phyloP scores from a whole-genome alignment of 2,888 invertebrate species.

The Drosophila austrosaltans region DNA sequence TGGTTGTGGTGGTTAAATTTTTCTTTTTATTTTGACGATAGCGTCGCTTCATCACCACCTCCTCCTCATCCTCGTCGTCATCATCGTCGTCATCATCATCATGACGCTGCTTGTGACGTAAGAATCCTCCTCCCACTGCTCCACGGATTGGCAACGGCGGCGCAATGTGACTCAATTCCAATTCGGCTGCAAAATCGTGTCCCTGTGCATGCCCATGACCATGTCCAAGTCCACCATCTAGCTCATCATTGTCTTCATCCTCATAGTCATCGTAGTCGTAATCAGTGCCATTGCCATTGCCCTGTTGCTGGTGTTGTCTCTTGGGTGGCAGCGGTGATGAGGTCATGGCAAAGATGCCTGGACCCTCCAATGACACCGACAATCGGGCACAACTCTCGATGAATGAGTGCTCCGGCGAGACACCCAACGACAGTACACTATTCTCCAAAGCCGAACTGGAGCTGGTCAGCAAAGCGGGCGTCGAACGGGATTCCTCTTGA shows the following conservation, averaged over 20 bases:
- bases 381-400: slow-evolving; percentile 93
- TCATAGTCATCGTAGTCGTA: slow-evolving; percentile 74
- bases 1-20: slow-evolving; percentile 46
- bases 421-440: slow-evolving; percentile 88
- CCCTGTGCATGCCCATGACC: slow-evolving; percentile 17
- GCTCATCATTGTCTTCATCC: slow-evolving; percentile 70
- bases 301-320: slow-evolving; percentile 40
- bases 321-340: slow-evolving; percentile 86
- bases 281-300: slow-evolving; percentile 70
- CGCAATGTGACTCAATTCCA: slow-evolving; percentile 71
- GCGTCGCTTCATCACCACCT: slow-evolving; percentile 77
- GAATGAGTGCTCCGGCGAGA: slow-evolving; percentile 93
- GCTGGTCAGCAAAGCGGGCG: slow-evolving; percentile 91
- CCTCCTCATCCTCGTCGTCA: slow-evolving; percentile 75
- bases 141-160: slow-evolving; percentile 51
- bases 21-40: slow-evolving; percentile 81
- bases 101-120: slow-evolving; percentile 37
- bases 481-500: slow-evolving; percentile 95
- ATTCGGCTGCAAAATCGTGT: slow-evolving; percentile 67
- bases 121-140: slow-evolving; percentile 1
- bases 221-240: slow-evolving; percentile 34
- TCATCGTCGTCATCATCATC: slow-evolving; percentile 71
- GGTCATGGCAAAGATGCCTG: slow-evolving; percentile 87
- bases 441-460: slow-evolving; percentile 86
- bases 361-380: slow-evolving; percentile 94